phyloP scores from a whole-genome alignment of 2,797 vertebrate genomes.

The Arrhamphus sclerolepis region DNA sequence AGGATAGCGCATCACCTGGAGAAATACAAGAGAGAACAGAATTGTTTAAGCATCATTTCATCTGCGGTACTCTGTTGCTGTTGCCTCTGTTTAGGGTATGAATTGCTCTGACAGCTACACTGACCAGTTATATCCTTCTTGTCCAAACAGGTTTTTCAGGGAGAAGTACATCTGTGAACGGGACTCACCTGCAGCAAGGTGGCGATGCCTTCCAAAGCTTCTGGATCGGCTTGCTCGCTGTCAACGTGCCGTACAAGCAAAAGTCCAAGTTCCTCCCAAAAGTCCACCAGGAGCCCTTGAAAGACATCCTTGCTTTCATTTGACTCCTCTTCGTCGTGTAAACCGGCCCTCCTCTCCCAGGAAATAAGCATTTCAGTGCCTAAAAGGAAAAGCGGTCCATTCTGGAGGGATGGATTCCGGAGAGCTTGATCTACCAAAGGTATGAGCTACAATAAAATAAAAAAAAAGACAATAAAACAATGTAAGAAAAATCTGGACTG shows the following conservation, averaged over 20 bases:
- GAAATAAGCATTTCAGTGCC: constrained; percentile 87
- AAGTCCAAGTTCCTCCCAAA: constrained; percentile 88
- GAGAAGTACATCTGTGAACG: background rate
- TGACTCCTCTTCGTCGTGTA: constrained; percentile 41
- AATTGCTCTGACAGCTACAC: background rate
- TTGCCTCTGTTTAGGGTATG: constrained; percentile 12
- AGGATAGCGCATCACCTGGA: constrained; percentile 87
- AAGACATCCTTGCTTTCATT: constrained; percentile 67
- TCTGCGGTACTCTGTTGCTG: too few relatives aligned
- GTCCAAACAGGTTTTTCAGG: constrained; percentile 9
- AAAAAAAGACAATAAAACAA: constrained; percentile 16
- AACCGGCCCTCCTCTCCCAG: constrained; percentile 88
- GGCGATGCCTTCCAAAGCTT: constrained; percentile 85
- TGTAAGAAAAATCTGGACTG: constrained; percentile 3
- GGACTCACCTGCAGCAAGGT: constrained; percentile 80
- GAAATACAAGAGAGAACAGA: constrained; percentile 49
- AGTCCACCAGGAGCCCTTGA: constrained; percentile 82
- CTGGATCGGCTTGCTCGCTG: constrained; percentile 78
- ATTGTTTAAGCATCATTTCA: constrained; percentile 2
- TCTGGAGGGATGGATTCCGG: constrained; percentile 84
- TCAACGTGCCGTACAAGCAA: constrained; percentile 82
- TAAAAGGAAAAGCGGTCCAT: constrained; percentile 86
- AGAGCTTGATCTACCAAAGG: constrained; percentile 85
- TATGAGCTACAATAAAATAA: constrained; percentile 82
- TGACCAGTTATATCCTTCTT: too few relatives aligned